These are phyloP conservation scores for Ooceraea biroi DNA, from an alignment of 1,140 invertebrate species.

Conservation along the genomic window DNA sequence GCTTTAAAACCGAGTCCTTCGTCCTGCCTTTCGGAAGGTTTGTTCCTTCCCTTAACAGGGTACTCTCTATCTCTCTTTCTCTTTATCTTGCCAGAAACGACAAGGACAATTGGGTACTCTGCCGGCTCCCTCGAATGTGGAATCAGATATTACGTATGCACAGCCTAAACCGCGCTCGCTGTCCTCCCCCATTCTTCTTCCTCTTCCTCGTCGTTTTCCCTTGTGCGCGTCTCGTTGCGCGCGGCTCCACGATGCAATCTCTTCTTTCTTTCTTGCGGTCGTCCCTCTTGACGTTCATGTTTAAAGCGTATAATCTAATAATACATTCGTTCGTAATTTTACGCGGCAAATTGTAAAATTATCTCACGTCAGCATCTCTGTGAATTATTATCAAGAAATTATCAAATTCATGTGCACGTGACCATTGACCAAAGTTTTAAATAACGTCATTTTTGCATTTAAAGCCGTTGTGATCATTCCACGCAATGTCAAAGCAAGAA, in stretches of 20 bases:
- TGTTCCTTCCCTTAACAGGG: conserved; percentile 31
- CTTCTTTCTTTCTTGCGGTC: conserved; percentile 23
- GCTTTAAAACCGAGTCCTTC: conserved; percentile 50
- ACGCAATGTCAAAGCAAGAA: neutral
- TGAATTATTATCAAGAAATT: neutral
- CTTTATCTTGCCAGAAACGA: conserved; percentile 50
- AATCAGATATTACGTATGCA: conserved; percentile 82
- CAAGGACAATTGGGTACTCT: conserved; percentile 67
- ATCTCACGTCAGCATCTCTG: neutral
- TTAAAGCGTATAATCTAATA: conserved; percentile 49
- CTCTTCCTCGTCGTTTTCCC: conserved; percentile 45
- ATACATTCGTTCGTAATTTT: conserved; percentile 11
- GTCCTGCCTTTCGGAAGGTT: neutral
- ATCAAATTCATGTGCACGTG: neutral
- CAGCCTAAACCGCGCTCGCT: conserved; percentile 67
- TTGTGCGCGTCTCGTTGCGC: neutral
- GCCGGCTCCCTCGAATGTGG: conserved; percentile 71
- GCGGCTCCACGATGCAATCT: conserved; percentile 27
- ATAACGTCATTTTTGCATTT: neutral
- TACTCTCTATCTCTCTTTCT: neutral
- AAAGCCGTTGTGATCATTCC: neutral
- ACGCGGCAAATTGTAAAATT: conserved; percentile 16
- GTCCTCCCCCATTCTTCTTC: conserved; percentile 58
- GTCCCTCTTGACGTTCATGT: conserved; percentile 59
- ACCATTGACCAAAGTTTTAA: neutral